A percentile compares a stretch with the other conserved stretches of the same genome.
Conservation (phyloP, 2,113 vertebrate species). For the Bungarus multicinctus region DNA sequence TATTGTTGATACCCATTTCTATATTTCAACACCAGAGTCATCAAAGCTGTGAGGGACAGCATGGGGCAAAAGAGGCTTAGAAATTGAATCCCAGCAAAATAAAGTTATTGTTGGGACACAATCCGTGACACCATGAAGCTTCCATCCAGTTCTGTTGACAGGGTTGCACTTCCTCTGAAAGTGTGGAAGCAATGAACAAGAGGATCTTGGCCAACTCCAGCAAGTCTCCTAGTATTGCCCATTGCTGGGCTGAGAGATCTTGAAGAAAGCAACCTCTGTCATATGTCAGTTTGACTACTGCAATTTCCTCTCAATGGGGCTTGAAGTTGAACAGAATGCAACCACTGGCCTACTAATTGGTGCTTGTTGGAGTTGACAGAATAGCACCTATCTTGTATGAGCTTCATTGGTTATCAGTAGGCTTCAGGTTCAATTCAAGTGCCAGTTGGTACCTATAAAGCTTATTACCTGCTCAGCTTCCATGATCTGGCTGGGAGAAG, state of each 20-base stretch:
- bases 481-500: background rate
- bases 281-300: background rate
- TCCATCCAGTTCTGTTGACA: background rate
- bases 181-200: background rate
- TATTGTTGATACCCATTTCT: background rate
- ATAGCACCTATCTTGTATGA: background rate
- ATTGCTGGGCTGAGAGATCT: background rate
- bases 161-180: background rate
- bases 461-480: background rate
- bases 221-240: background rate
- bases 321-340: background rate
- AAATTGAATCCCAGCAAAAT: background rate
- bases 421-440: background rate
- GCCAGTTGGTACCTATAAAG: background rate
- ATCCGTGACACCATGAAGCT: background rate
- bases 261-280: background rate
- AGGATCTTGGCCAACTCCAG: background rate
- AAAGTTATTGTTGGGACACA: background rate
- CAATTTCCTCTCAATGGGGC: background rate
- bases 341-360: background rate
- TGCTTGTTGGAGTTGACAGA: background rate
- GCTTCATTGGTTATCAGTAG: background rate
- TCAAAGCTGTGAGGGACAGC: background rate
- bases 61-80: background rate
- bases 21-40: background rate